phyloP scores from a whole-genome alignment of 2,113 vertebrate genomes.

The Plecotus auritus region DNA sequence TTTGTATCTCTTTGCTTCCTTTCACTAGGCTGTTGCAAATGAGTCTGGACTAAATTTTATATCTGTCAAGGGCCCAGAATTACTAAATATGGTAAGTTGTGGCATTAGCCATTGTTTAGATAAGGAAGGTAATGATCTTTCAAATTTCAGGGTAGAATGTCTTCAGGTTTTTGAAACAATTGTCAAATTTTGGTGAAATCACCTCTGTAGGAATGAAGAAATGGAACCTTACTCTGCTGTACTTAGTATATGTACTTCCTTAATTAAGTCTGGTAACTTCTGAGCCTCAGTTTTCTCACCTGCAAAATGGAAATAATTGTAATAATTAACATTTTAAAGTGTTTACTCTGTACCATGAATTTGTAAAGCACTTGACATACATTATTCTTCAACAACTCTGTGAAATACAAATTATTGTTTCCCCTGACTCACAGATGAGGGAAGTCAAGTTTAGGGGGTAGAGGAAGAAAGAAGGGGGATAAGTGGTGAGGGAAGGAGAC shows the following conservation, averaged over 20 bases:
- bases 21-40: constrained; percentile 92
- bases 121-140: constrained; percentile 16
- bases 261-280: background rate
- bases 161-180: background rate
- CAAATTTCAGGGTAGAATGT: background rate
- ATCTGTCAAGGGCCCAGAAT: constrained; percentile 97
- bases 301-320: background rate
- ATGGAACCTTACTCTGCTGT: background rate
- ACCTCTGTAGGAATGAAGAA: background rate
- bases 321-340: background rate
- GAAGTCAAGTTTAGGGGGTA: background rate
- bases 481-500: background rate
- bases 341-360: background rate
- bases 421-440: background rate
- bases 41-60: constrained; percentile 99
- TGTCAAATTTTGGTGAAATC: background rate
- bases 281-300: background rate
- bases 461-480: background rate
- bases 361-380: background rate
- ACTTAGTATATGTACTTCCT: background rate
- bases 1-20: constrained; percentile 56
- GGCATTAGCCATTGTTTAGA: constrained; percentile 7
- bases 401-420: background rate
- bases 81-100: constrained; percentile 95
- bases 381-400: background rate